Conservation (phyloP, 2,888 invertebrate genomes). For the Agrochola lychnidis region DNA sequence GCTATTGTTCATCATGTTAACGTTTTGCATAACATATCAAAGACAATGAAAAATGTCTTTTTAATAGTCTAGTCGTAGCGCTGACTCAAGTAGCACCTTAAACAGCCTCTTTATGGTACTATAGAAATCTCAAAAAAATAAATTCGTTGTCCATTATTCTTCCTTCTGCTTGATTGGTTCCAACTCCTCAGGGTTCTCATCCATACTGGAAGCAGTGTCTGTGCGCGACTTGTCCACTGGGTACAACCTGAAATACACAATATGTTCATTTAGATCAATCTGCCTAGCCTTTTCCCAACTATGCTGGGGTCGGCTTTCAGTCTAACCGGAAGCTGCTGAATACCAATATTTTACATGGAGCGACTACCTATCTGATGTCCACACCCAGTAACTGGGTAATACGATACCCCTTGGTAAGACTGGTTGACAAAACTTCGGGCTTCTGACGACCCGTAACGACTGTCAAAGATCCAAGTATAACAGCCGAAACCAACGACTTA, state of each 20-base stretch:
- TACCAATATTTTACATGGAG: too few relatives aligned
- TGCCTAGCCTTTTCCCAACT: too few relatives aligned
- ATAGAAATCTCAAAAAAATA: slow-evolving; percentile 30
- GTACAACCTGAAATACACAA: slow-evolving; percentile 93
- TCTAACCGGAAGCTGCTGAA: too few relatives aligned
- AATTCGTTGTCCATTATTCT: slow-evolving; percentile 70
- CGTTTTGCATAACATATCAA: slow-evolving; percentile 26
- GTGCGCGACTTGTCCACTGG: slow-evolving; percentile 97
- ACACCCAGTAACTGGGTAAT: too few relatives aligned
- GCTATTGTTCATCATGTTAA: neutral
- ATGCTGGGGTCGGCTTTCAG: too few relatives aligned
- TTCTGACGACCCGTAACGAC: too few relatives aligned
- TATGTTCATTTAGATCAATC: neutral
- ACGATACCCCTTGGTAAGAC: too few relatives aligned
- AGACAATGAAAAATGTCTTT: slow-evolving; percentile 33
- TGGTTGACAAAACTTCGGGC: too few relatives aligned
- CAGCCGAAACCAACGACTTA: too few relatives aligned
- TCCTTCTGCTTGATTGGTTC: slow-evolving; percentile 80
- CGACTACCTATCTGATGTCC: too few relatives aligned
- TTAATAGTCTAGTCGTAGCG: slow-evolving; percentile 43
- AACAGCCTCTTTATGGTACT: slow-evolving; percentile 65
- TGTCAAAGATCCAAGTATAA: too few relatives aligned
- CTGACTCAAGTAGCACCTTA: slow-evolving; percentile 63
- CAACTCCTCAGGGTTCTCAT: slow-evolving; percentile 84
- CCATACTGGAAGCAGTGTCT: slow-evolving; percentile 92